A percentile compares a stretch with the other conserved stretches of the same genome.
Conservation (phyloP, 2,113 vertebrate species). For the Himantopus leucocephalus region DNA sequence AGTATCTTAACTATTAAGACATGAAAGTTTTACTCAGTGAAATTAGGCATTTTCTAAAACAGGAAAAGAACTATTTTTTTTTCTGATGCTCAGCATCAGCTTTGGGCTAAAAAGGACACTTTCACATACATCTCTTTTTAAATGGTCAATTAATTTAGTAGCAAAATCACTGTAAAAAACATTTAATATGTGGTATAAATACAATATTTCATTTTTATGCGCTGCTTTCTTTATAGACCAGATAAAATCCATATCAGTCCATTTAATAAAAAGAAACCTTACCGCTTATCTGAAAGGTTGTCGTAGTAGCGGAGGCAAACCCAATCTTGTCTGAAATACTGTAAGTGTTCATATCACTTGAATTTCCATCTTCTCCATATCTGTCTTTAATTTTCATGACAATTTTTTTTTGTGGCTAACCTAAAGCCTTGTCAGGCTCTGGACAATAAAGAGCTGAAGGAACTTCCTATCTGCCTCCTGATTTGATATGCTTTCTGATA, state of each 20-base stretch:
- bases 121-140: background rate
- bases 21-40: background rate
- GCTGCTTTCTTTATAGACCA: background rate
- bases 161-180: background rate
- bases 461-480: background rate
- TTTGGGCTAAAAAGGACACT: background rate
- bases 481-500: slow-evolving; percentile 18
- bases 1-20: slow-evolving; percentile 1
- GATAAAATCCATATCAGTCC: background rate
- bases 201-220: background rate
- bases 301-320: slow-evolving; percentile 40
- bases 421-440: background rate
- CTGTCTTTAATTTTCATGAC: slow-evolving; percentile 39
- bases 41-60: slow-evolving; percentile 1
- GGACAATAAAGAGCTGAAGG: background rate
- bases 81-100: background rate
- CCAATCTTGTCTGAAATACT: slow-evolving; percentile 19
- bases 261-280: slow-evolving; percentile 41
- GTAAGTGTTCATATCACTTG: background rate
- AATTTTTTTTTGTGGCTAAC: slow-evolving; percentile 27
- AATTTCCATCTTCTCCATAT: background rate
- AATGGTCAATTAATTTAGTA: background rate
- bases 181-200: background rate
- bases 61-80: background rate
- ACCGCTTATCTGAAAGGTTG: slow-evolving; percentile 73